phyloP scores from a whole-genome alignment of 2,888 invertebrate genomes.

The Cataglyphis livida region DNA sequence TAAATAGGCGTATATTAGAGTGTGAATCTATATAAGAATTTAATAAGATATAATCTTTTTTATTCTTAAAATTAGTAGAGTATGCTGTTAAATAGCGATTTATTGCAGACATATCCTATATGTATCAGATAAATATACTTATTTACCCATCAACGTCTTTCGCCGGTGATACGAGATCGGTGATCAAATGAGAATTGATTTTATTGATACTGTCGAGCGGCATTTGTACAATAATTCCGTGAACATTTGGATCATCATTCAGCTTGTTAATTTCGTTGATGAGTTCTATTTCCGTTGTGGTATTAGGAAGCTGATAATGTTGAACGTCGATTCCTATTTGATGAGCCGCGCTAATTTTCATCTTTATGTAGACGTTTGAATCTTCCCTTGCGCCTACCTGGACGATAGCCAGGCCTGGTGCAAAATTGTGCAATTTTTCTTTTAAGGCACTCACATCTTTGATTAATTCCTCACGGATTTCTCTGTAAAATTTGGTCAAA shows the following conservation, averaged over 20 bases:
- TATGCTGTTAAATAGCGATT: background rate
- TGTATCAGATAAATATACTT: conserved; percentile 6
- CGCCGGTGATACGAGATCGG: conserved; percentile 94
- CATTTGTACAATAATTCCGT: conserved; percentile 99
- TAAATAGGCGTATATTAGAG: background rate
- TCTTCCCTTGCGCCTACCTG: conserved; percentile 98
- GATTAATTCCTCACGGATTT: conserved; percentile 90
- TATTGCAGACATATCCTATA: background rate
- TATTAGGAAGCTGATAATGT: conserved; percentile 92
- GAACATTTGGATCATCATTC: conserved; percentile 94
- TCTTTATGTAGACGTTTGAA: conserved; percentile 99
- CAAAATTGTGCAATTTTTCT: conserved; percentile 88
- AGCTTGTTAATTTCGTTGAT: conserved; percentile 90
- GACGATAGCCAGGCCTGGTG: conserved; percentile 95
- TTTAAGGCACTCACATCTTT: conserved; percentile 89
- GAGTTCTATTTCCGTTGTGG: conserved; percentile 93
- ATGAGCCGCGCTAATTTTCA: conserved; percentile 96
- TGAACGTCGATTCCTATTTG: conserved; percentile 95
- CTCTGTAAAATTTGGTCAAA: conserved; percentile 86
- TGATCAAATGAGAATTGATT: conserved; percentile 95
- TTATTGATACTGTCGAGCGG: conserved; percentile 94
- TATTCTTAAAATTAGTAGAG: background rate
- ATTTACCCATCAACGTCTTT: conserved; percentile 98
- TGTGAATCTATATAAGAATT: background rate
- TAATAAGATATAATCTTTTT: background rate